Evolutionary conservation across 2,797 vertebrate species (phyloP), one percentile per base, ranked within the genome.

Genomic region (Cephalopachus bancanus): DNA sequence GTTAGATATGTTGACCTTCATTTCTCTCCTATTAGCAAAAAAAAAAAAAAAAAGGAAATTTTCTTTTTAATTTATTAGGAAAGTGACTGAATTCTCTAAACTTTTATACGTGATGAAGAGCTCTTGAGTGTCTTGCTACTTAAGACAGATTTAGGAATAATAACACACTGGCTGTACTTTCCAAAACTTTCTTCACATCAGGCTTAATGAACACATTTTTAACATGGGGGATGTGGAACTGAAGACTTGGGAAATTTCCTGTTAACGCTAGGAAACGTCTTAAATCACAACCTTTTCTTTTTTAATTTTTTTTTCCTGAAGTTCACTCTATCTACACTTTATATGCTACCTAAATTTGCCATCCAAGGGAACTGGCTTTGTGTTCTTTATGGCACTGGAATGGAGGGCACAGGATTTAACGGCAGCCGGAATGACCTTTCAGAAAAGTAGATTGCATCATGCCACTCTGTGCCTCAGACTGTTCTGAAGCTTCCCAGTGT

Each of bases 1-100:
- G 95, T 83, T 80, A 95, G 74, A 91, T 96, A 93, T 69, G 26
- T 65, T 96, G 81, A 97, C 95, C 96, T 98, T 96, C 95, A 30
- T 98, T 96, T 95, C 76, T 95, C 16, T 30, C 19, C 28, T 79
- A 51, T 97, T 97, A 97, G 88, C n/a, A 80, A 53, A 57, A 71
- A 37, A 86, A 11, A 64, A 55, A 37, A 37, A 37, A 37, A 37
- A 37, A 37, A 37, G 37, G 37, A 37, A 37, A 37, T 37, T 74
- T 93, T 49, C n/a, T 10, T 1, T 89, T 96, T 95, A 44, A 64
- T 88, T 86, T 97, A 51, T 55, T 33, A 53, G 59, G 44, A 57
- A 91, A 88, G 26, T 76, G 92, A 92, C 57, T 89, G 49, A 72
- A 93, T 81, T 96, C 51, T 87, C 65, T 67, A 60, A 69, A 83